These are phyloP conservation scores for Caenorhabditis auriculariae DNA, from an alignment of 2,888 invertebrate species.

Conservation along the genomic window DNA sequence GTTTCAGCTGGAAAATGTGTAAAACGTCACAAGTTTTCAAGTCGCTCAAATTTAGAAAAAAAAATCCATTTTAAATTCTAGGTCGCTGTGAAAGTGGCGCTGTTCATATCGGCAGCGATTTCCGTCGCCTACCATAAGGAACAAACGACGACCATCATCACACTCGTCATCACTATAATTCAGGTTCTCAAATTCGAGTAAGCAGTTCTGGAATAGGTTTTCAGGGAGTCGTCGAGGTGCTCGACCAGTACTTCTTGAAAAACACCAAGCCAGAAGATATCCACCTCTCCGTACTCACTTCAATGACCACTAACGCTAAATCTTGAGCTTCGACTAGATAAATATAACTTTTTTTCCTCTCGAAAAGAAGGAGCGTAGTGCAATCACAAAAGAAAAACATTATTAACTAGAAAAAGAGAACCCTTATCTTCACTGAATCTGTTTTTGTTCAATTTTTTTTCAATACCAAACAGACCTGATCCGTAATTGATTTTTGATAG, in stretches of 20 bases:
- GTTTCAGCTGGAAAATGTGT: too few species aligned
- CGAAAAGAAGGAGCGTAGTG: too few species aligned
- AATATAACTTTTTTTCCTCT: not conserved
- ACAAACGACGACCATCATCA: slow-evolving; percentile 42
- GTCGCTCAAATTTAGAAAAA: too few species aligned
- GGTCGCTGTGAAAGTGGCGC: slow-evolving; percentile 38
- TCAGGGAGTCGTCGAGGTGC: slow-evolving; percentile 46
- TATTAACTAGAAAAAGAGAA: too few species aligned
- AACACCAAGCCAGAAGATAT: slow-evolving; percentile 36
- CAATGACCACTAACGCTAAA: not conserved
- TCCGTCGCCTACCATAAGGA: slow-evolving; percentile 47
- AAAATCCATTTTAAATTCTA: slow-evolving; percentile 5
- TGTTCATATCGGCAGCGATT: slow-evolving; percentile 46
- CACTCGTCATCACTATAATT: slow-evolving; percentile 38
- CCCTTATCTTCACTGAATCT: too few species aligned
- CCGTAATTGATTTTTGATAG: too few species aligned
- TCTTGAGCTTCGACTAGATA: not conserved
- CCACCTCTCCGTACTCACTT: slow-evolving; percentile 18
- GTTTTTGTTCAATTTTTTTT: not conserved
- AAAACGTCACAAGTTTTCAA: too few species aligned
- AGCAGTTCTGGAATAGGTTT: not conserved
- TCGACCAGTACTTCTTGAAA: slow-evolving; percentile 46
- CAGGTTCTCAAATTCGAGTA: slow-evolving; percentile 20
- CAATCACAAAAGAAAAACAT: too few species aligned
- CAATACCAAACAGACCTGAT: too few species aligned